Base-by-base conservation (phyloP, 2,113 vertebrate species). In the Poicephalus meyeri region DNA sequence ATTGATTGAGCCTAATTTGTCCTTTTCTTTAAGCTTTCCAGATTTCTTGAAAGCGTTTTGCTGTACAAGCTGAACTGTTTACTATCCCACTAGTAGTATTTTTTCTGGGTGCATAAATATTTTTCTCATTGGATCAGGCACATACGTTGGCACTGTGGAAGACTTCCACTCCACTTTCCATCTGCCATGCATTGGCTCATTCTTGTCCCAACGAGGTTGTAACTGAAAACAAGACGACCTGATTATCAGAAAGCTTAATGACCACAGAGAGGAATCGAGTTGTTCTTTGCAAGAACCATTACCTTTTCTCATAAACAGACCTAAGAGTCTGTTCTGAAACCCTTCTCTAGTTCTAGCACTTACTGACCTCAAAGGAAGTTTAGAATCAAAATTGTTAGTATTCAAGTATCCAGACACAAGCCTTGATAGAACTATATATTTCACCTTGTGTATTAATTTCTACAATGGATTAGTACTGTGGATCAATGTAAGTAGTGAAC, bases 111-210 rank as follows among this genome's bases (percentile, higher is more conserved):
- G n/a, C n/a, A n/a, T n/a, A n/a, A n/a, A n/a, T n/a, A n/a, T n/a
- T n/a, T n/a, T n/a, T n/a, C n/a, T n/a, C n/a, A n/a, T n/a, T n/a
- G n/a, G n/a, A n/a, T n/a, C n/a, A n/a, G n/a, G n/a, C 25, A 97
- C 98, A 4, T 98, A 99, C 99, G 77, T 52, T 93, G 78, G 86
- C 99, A 99, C 60, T 89, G 61, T 8, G 99, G 99, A 17, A 81
- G 11, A 13, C 44, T 33, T 19, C 89, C 70, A 44, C 97, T 99
- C 99, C 99, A 99, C 29, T 78, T 97, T 35, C 98, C 98, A 70
- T 98, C 96, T 66, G 97, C 95, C 29, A 96, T 98, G 81, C 99
- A 99, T 68, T 96, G 92, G 66, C 97, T 97, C 3, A 61, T 94
- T 76, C 55, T 93, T 17, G 96, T 72, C 88, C 99, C 99, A 15